Conservation (phyloP, 2,888 invertebrate genomes). For the Aporophyla nigra region DNA sequence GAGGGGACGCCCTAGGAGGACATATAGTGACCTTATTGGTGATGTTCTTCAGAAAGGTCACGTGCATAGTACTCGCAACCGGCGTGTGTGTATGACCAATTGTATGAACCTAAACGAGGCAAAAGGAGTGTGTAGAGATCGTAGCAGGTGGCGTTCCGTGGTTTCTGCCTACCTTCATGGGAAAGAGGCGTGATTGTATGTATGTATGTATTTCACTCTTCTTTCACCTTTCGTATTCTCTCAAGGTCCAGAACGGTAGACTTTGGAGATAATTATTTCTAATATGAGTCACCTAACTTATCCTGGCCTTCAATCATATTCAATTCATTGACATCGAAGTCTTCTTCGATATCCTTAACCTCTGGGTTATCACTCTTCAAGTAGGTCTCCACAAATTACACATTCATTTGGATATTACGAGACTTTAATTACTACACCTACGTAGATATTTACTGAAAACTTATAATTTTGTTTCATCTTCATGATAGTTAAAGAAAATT, state of each 20-base stretch:
- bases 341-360: conserved; percentile 44
- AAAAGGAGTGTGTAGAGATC: no score
- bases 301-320: not conserved
- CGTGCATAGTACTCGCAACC: no score
- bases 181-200: no score
- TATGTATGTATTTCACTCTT: no score
- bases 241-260: not conserved
- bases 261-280: not conserved
- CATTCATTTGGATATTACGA: conserved; percentile 37
- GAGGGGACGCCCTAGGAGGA: no score
- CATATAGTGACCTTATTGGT: no score
- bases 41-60: no score
- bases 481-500: not conserved
- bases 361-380: conserved; percentile 15
- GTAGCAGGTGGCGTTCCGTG: no score
- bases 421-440: conserved; percentile 1
- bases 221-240: no score
- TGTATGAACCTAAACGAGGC: no score
- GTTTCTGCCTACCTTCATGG: no score
- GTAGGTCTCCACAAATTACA: conserved; percentile 3
- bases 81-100: no score
- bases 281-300: not conserved
- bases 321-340: not conserved
- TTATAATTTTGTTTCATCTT: conserved; percentile 23
- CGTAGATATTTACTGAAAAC: conserved; percentile 26